Evolutionary conservation across 2,113 vertebrate species (phyloP), one percentile per base, ranked within the genome.

Genomic region (Bos taurus): DNA sequence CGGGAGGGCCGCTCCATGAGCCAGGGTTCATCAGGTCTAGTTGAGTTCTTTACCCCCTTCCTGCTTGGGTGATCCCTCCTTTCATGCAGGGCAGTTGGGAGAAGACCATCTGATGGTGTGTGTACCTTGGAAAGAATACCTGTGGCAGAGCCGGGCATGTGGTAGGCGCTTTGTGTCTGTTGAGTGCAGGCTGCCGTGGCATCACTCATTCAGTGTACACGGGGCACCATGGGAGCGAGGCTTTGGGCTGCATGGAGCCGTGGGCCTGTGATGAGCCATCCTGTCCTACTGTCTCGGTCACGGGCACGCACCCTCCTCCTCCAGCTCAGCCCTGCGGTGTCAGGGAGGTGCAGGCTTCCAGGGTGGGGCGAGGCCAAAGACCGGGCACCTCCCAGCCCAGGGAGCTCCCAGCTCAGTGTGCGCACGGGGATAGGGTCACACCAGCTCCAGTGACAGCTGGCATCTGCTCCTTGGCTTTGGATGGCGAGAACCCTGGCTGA

Each of bases 271-370:
- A 33, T 23, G 28, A n/a, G 77, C 67, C 2, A 2, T 13, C 33
- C 56, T 0, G 1, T 4, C 26, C 28, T 26, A 23, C 62, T 0
- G 2, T 8, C 30, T 14, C 80, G 2, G 40, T 62, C 19, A 2
- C 12, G 6, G 40, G 85, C 6, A 1, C 78, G 30, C 60, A 28
- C 11, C n/a, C 7, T n/a, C 43, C 57, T 89, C 33, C 81, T 50
- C 50, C 62, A 82, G 10, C 30, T 82, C 50, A 94, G 52, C 80
- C 59, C 60, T 78, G 64, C 0, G 1, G 46, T 26, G 21, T 52
- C 3, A 21, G 88, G 28, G n/a, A 52, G 60, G n/a, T 6, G 8
- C 62, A 5, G 78, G 59, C 54, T 62, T 56, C 15, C 30, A 36
- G 40, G 67, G 28, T 17, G 14, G 28, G 40, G 50, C 5, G 23